These are phyloP conservation scores for Tryphoninae sp. DNA, from an alignment of 2,888 invertebrate genomes.

Conservation along the genomic window DNA sequence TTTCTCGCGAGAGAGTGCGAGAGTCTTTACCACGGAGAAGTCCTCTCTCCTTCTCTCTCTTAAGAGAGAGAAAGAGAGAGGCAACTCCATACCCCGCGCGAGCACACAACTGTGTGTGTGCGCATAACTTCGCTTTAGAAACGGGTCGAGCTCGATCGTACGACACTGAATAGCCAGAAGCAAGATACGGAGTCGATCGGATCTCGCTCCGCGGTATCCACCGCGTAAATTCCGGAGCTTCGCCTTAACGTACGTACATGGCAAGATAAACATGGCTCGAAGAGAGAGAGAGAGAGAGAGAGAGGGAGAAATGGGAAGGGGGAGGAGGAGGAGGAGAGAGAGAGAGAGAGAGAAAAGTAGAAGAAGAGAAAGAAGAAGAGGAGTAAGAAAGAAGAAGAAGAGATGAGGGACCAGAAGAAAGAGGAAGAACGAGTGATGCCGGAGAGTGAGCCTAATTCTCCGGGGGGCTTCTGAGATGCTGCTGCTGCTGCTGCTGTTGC, in stretches of 20 bases:
- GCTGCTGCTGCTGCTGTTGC: slow-evolving; percentile 27
- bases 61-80: slow-evolving; percentile 5
- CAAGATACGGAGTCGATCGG: slow-evolving; percentile 69
- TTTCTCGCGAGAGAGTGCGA: background rate
- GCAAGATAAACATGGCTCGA: slow-evolving; percentile 58
- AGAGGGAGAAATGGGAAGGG: slow-evolving; percentile 12
- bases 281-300: slow-evolving; percentile 39
- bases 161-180: slow-evolving; percentile 70
- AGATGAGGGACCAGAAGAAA: background rate
- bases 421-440: slow-evolving; percentile 55
- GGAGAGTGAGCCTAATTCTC: slow-evolving; percentile 64
- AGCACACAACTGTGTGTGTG: slow-evolving; percentile 21
- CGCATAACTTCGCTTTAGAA: slow-evolving; percentile 68
- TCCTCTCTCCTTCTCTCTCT: background rate
- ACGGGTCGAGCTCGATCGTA: slow-evolving; percentile 67
- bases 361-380: background rate
- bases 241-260: slow-evolving; percentile 64
- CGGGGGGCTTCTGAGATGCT: slow-evolving; percentile 55
- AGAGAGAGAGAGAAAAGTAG: background rate
- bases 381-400: background rate
- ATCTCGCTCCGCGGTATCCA: slow-evolving; percentile 66
- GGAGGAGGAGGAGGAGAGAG: slow-evolving; percentile 20
- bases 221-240: slow-evolving; percentile 67
- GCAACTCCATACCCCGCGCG: background rate
- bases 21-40: background rate